Evolutionary conservation across 2,113 vertebrate genomes (phyloP).

Genomic region (Dasyprocta punctata): DNA sequence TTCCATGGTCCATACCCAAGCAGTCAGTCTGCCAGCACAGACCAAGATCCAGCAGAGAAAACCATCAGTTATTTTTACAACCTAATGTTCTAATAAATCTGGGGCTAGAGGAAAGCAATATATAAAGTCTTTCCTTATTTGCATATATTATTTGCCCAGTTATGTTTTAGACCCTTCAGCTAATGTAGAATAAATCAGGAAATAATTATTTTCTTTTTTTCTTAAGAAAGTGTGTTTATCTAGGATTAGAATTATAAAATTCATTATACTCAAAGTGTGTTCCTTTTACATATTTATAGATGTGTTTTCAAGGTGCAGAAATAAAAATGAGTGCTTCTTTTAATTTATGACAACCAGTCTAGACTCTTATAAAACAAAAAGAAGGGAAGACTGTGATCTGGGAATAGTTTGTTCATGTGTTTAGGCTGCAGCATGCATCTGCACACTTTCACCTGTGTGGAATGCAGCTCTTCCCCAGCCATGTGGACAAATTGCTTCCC

Average conservation of each 20-base stretch:
- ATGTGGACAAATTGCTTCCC: not conserved
- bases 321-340: slow-evolving; percentile 53
- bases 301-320: slow-evolving; percentile 47
- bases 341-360: slow-evolving; percentile 54
- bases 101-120: slow-evolving; percentile 36
- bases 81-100: slow-evolving; percentile 45
- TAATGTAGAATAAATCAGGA: slow-evolving; percentile 72
- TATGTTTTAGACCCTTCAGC: slow-evolving; percentile 59
- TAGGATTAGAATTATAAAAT: slow-evolving; percentile 65
- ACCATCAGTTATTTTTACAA: slow-evolving; percentile 1
- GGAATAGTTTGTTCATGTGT: not conserved
- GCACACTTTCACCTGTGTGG: not conserved
- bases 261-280: slow-evolving; percentile 64
- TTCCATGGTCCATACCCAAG: not conserved
- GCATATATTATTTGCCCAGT: slow-evolving; percentile 65
- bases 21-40: not conserved
- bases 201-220: slow-evolving; percentile 68
- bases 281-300: slow-evolving; percentile 67
- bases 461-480: not conserved
- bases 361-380: slow-evolving; percentile 45
- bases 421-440: not conserved
- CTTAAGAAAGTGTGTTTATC: slow-evolving; percentile 51
- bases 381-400: not conserved
- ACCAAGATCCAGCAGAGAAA: not conserved
- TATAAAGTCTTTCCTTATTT: slow-evolving; percentile 45